Evolutionary conservation across 2,888 invertebrate species (phyloP).

Genomic region (Magallana nippona): DNA sequence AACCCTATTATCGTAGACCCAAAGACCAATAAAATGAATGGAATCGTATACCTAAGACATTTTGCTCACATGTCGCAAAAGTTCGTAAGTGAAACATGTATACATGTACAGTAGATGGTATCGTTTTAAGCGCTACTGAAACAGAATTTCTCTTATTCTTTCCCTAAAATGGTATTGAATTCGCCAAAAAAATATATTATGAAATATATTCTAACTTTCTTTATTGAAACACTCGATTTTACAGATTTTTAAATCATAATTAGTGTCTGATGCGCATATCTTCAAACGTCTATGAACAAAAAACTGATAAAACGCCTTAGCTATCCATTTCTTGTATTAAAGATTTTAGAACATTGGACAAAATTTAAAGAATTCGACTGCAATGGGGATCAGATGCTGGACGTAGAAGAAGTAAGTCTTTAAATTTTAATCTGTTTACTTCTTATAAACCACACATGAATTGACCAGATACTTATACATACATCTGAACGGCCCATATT

Average conservation of each 20-base stretch:
- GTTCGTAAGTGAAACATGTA: constrained; percentile 65
- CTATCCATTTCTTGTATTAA: constrained; percentile 38
- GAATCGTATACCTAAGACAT: constrained; percentile 67
- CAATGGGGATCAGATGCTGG: constrained; percentile 67
- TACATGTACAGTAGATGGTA: no score
- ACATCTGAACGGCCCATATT: no score
- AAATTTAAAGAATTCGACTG: constrained; percentile 70
- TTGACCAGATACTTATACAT: no score
- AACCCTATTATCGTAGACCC: constrained; percentile 72
- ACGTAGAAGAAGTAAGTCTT: constrained; percentile 62
- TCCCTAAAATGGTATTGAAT: background rate
- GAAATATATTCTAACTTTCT: background rate
- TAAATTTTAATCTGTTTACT: background rate
- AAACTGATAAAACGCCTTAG: no score
- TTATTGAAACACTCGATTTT: no score
- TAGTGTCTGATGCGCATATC: no score
- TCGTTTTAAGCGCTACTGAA: no score
- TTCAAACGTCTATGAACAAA: no score
- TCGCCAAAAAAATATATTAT: background rate
- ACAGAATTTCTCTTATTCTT: background rate
- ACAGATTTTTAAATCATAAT: no score
- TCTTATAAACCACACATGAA: no score
- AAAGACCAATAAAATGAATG: constrained; percentile 62
- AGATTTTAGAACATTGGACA: constrained; percentile 72
- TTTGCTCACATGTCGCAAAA: constrained; percentile 72